Evolutionary conservation across 2,797 vertebrate species (phyloP).

Genomic region (Sebastes jordani): DNA sequence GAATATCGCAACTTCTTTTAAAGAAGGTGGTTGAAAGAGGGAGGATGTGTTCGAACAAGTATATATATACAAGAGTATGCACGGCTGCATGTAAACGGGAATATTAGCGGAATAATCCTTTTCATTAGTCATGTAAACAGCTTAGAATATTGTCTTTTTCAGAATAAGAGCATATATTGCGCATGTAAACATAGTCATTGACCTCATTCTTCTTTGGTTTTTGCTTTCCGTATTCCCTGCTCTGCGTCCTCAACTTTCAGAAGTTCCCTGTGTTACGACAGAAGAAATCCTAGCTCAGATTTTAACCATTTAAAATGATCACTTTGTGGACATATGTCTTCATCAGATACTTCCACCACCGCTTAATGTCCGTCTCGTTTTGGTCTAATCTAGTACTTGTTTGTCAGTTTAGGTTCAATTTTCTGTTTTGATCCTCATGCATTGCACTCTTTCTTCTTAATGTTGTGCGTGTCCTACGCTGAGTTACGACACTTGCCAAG

Average conservation of each 20-base stretch:
- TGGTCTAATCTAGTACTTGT: slow-evolving; percentile 6
- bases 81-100: not conserved
- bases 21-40: not conserved
- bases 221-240: not conserved
- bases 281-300: not conserved
- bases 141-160: not conserved
- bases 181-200: not conserved
- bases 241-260: not conserved
- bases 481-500: slow-evolving; percentile 47
- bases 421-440: not conserved
- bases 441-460: not conserved
- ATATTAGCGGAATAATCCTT: too few relatives aligned
- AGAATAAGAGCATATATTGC: fast-evolving
- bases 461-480: slow-evolving; percentile 17
- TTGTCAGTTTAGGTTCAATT: not conserved
- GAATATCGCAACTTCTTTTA: not conserved
- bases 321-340: not conserved
- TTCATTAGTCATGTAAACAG: too few relatives aligned
- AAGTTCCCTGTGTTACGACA: not conserved
- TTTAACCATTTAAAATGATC: slow-evolving; percentile 14
- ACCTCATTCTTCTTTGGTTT: not conserved
- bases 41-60: not conserved
- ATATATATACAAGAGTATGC: not conserved
- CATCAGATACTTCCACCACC: slow-evolving; percentile 33
- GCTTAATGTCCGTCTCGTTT: not conserved